phyloP scores from a whole-genome alignment of 92 coral and sea anemone genomes.

The Siderastrea siderea region DNA sequence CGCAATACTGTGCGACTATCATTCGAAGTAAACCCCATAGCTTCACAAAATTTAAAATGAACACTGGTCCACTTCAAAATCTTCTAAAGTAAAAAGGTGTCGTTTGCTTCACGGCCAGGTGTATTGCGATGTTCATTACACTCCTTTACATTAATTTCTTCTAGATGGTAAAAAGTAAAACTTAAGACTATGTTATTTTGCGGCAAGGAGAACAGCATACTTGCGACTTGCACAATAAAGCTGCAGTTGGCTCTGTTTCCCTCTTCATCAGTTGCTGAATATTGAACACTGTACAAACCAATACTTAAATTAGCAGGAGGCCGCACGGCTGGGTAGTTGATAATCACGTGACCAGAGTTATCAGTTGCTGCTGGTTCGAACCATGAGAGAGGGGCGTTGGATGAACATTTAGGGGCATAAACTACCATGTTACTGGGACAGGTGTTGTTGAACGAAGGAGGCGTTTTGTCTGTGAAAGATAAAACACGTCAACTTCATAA shows the following conservation, averaged over 20 bases:
- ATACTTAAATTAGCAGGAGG: constrained; percentile 46
- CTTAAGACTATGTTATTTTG: background rate
- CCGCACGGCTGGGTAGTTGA: constrained; percentile 38
- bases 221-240: constrained; percentile 61
- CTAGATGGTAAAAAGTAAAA: too few relatives aligned
- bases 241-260: constrained; percentile 60
- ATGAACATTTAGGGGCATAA: constrained; percentile 48
- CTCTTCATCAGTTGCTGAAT: constrained; percentile 66
- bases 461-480: constrained; percentile 47
- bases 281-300: constrained; percentile 47
- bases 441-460: constrained; percentile 56
- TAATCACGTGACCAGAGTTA: constrained; percentile 59
- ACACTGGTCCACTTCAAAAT: too few relatives aligned
- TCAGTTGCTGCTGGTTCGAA: constrained; percentile 61
- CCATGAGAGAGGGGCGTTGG: constrained; percentile 51
- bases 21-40: too few relatives aligned
- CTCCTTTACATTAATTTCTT: too few relatives aligned
- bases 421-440: constrained; percentile 55
- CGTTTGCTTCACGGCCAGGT: too few relatives aligned
- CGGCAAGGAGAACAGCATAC: constrained; percentile 18
- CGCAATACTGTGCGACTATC: too few relatives aligned
- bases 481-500: background rate
- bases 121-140: background rate
- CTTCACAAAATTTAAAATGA: too few relatives aligned
- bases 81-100: too few relatives aligned